Evolutionary conservation across 2,888 invertebrate genomes (phyloP).

Genomic region (Cheilosia impressa): DNA sequence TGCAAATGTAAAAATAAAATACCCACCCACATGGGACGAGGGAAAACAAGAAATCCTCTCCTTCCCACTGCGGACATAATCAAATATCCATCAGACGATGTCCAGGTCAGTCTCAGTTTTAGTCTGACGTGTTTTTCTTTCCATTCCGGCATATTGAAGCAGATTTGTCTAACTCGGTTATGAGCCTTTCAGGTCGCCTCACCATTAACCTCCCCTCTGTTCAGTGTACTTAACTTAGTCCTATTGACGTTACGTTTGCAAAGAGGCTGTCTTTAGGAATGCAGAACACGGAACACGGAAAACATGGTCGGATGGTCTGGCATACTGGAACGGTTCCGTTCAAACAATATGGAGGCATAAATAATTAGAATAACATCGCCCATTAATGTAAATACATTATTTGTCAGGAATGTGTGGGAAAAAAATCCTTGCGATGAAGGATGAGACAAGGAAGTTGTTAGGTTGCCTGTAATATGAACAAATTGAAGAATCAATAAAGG

Average conservation of each 20-base stretch:
- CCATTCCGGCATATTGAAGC: neutral
- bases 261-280: neutral
- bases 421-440: neutral
- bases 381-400: constrained; percentile 3
- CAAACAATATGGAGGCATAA: neutral
- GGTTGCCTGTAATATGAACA: neutral
- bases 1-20: constrained; percentile 48
- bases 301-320: neutral
- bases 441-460: constrained; percentile 30
- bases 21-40: neutral
- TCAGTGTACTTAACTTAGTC: neutral
- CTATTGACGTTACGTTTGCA: neutral
- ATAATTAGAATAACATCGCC: constrained; percentile 14
- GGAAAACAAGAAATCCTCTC: neutral
- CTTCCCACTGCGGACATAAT: constrained; percentile 1
- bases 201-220: neutral
- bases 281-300: constrained; percentile 4
- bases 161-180: constrained; percentile 12
- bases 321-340: constrained; percentile 1
- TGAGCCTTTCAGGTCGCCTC: constrained; percentile 4
- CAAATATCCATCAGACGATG: constrained; percentile 15
- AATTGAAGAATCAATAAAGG: constrained; percentile 21
- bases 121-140: neutral
- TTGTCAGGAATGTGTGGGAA: neutral
- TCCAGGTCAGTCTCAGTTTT: neutral